Evolutionary conservation across 1,140 invertebrate species (phyloP).

Genomic region (Oryctes rhinoceros): DNA sequence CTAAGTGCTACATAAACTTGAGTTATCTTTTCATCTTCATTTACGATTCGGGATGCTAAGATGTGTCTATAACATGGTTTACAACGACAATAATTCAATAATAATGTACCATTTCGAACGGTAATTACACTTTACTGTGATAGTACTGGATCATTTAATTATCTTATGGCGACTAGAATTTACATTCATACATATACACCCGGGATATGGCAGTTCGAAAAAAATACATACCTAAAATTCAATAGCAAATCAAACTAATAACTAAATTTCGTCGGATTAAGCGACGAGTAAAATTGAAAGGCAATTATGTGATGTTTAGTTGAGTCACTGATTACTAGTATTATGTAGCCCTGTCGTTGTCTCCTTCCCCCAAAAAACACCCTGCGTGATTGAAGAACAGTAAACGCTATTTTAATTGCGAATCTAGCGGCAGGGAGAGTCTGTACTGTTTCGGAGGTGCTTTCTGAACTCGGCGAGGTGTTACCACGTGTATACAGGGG

Average conservation of each 20-base stretch:
- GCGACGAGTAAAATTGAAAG: background rate
- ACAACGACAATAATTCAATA: background rate
- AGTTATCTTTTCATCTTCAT: slow-evolving; percentile 36
- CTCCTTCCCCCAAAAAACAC: background rate
- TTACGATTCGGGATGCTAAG: slow-evolving; percentile 26
- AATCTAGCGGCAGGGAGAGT: background rate
- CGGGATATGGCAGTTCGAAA: too few relatives aligned
- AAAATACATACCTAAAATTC: background rate
- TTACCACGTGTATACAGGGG: background rate
- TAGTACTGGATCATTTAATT: too few relatives aligned
- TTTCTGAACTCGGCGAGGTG: background rate
- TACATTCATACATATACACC: too few relatives aligned
- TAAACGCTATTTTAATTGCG: slow-evolving; percentile 6
- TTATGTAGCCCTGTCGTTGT: background rate
- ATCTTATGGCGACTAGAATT: too few relatives aligned
- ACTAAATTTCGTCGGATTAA: background rate
- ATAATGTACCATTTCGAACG: background rate
- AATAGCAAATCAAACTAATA: background rate
- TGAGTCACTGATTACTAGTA: slow-evolving; percentile 10
- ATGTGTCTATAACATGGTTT: slow-evolving; percentile 17
- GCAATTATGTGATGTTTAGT: background rate
- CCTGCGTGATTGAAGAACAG: background rate
- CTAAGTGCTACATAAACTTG: slow-evolving; percentile 33
- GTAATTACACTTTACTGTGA: slow-evolving; percentile 16
- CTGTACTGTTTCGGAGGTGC: background rate